Evolutionary conservation across 2,888 invertebrate species (phyloP).

Genomic region (Thalpophila matura): DNA sequence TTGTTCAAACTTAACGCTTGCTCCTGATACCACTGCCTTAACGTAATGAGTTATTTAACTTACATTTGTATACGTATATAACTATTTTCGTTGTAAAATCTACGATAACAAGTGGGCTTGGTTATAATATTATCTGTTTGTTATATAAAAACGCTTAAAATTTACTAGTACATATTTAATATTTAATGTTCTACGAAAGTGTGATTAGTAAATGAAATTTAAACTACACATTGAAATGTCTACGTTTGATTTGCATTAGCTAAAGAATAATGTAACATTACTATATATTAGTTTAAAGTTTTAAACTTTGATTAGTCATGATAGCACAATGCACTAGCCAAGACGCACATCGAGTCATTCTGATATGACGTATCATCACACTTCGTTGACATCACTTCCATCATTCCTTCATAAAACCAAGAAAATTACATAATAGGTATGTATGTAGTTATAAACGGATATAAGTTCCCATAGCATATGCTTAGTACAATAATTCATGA

Average conservation of each 20-base stretch:
- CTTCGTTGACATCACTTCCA: slow-evolving; percentile 60
- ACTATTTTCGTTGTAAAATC: slow-evolving; percentile 88
- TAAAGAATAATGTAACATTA: slow-evolving; percentile 70
- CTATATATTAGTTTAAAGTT: slow-evolving; percentile 52
- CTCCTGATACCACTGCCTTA: slow-evolving; percentile 61
- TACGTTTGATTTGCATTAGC: slow-evolving; percentile 73
- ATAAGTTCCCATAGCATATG: slow-evolving; percentile 34
- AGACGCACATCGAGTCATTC: slow-evolving; percentile 67
- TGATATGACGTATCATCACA: slow-evolving; percentile 79
- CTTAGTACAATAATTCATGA: slow-evolving; percentile 36
- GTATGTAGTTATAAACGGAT: slow-evolving; percentile 26
- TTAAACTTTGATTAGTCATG: slow-evolving; percentile 64
- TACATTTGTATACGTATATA: slow-evolving; percentile 78
- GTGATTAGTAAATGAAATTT: slow-evolving; percentile 65
- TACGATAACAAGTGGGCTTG: slow-evolving; percentile 83
- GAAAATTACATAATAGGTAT: slow-evolving; percentile 29
- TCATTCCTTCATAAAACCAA: slow-evolving; percentile 47
- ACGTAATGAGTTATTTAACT: slow-evolving; percentile 66
- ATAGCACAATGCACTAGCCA: slow-evolving; percentile 71
- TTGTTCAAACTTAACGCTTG: slow-evolving; percentile 64
- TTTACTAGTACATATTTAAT: slow-evolving; percentile 58
- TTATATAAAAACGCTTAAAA: slow-evolving; percentile 69
- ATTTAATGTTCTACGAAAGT: slow-evolving; percentile 64
- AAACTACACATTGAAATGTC: slow-evolving; percentile 71
- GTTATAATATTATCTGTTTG: slow-evolving; percentile 67